Percentiles rank a stretch among this genome's conserved stretches.
Conservation (phyloP, 2,113 vertebrate species). For the Emydura subglobosa region DNA sequence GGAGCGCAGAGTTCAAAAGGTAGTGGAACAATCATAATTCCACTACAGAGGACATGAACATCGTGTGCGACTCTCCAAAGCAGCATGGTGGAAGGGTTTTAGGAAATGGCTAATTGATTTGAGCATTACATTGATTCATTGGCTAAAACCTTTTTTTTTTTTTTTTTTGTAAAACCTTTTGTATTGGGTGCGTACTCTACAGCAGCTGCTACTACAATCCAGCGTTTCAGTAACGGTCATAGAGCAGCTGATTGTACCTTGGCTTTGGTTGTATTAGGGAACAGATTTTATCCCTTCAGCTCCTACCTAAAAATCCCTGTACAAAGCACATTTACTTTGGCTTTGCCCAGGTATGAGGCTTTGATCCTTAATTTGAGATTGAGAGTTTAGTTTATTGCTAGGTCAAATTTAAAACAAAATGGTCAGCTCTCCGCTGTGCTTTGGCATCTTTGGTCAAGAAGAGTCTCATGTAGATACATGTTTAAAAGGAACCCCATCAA, state of each 20-base stretch:
- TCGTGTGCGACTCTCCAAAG: background rate
- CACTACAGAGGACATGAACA: accelerated
- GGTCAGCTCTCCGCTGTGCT: background rate
- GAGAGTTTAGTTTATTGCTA: background rate
- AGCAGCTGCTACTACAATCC: background rate
- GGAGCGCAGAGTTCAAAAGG: background rate
- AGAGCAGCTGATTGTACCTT: background rate
- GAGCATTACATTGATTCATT: background rate
- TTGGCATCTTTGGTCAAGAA: background rate
- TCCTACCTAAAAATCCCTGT: background rate
- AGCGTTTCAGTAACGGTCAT: background rate
- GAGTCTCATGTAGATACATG: too few relatives aligned
- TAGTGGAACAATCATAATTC: background rate
- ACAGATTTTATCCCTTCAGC: background rate
- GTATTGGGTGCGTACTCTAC: accelerated
- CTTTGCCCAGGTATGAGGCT: background rate
- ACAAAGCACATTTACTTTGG: background rate
- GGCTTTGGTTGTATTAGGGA: background rate
- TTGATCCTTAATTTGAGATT: background rate
- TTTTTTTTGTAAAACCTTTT: background rate
- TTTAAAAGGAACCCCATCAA: background rate
- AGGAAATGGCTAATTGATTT: background rate
- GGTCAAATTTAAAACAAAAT: background rate
- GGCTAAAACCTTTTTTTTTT: background rate
- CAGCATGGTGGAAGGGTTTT: background rate